Conservation (phyloP, 2,888 invertebrate genomes). For the Capitulum mitella region DNA sequence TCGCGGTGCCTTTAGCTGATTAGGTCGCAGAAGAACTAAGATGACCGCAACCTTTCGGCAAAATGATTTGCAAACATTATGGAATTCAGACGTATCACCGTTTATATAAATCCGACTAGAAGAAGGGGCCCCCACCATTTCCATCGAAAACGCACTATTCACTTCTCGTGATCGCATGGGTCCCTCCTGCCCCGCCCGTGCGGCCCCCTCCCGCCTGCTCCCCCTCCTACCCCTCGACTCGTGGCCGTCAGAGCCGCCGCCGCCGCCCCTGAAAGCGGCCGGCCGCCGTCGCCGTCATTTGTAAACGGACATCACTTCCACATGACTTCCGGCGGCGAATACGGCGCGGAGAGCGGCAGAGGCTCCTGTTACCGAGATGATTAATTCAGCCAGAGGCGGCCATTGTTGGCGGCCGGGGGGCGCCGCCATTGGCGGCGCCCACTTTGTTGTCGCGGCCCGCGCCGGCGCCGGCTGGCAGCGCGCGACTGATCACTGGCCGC, state of each 20-base stretch:
- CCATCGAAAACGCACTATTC: too few relatives aligned
- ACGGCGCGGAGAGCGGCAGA: not conserved
- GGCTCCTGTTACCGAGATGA: slow-evolving; percentile 14
- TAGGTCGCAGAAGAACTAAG: too few relatives aligned
- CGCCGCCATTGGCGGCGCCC: not conserved
- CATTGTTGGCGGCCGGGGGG: not conserved
- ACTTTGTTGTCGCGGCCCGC: not conserved
- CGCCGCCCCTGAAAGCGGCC: not conserved
- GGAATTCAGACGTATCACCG: too few relatives aligned
- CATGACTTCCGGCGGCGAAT: not conserved
- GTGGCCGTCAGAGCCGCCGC: not conserved
- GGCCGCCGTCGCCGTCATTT: not conserved
- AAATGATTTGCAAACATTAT: too few relatives aligned
- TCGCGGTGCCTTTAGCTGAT: too few relatives aligned
- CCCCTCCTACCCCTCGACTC: slow-evolving; percentile 29
- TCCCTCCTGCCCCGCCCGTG: slow-evolving; percentile 34
- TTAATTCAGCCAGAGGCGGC: slow-evolving; percentile 3
- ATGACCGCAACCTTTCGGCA: too few relatives aligned
- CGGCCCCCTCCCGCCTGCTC: slow-evolving; percentile 28
- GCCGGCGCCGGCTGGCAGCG: not conserved
- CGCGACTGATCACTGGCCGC: not conserved
- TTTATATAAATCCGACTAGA: too few relatives aligned
- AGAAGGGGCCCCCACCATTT: too few relatives aligned
- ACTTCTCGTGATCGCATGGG: too few relatives aligned
- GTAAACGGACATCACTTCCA: slow-evolving; percentile 22